phyloP scores from a whole-genome alignment of 2,113 vertebrate genomes.

The Neogobius melanostomus region DNA sequence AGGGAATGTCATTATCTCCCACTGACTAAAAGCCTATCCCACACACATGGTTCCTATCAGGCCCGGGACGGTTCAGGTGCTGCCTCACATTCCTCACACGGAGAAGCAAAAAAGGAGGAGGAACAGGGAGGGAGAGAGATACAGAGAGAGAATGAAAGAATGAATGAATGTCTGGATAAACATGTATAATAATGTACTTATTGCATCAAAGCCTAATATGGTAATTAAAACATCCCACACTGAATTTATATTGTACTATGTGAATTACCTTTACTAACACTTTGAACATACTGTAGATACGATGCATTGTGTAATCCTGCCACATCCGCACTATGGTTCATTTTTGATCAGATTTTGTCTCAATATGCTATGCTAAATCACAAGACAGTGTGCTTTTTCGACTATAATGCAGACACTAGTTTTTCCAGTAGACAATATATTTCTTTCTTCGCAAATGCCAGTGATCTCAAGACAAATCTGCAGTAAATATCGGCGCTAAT shows the following conservation, averaged over 20 bases:
- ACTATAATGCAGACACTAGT: too few relatives aligned
- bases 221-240: not conserved
- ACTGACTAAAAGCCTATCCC: conserved; percentile 32
- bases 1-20: conserved; percentile 52
- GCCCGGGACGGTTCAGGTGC: conserved; percentile 56
- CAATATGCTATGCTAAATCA: too few relatives aligned
- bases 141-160: conserved; percentile 10
- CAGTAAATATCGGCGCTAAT: not conserved
- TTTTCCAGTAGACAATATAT: too few relatives aligned
- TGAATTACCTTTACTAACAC: not conserved
- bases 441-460: not conserved
- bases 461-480: conserved; percentile 6
- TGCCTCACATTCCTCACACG: conserved; percentile 45
- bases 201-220: not conserved
- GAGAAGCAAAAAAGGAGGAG: conserved; percentile 41
- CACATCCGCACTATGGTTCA: too few relatives aligned
- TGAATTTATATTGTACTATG: not conserved
- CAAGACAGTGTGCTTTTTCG: too few relatives aligned
- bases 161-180: conserved; percentile 15
- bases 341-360: too few relatives aligned
- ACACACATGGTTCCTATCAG: conserved; percentile 71
- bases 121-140: conserved; percentile 1
- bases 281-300: not conserved
- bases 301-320: too few relatives aligned
- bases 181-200: not conserved